Evolutionary conservation across 2,113 vertebrate species (phyloP), one percentile per base, ranked within the genome.

Genomic region (Beaufortia kweichowensis): DNA sequence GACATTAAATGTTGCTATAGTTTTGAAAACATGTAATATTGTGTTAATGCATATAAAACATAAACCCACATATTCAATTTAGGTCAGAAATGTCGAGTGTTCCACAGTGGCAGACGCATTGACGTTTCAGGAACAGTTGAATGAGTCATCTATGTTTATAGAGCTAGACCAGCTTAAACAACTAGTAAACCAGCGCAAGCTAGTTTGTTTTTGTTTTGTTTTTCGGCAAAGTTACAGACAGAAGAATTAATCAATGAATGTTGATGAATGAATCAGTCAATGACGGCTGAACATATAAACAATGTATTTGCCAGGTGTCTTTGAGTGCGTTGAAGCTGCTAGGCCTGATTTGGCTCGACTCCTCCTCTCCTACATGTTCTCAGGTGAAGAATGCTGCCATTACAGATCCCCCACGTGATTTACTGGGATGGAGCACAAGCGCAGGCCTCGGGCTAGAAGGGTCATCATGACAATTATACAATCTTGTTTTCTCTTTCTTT

Each of bases 401-500:
- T 65, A 82, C 55, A 67, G 65, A 79, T 35, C 41, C 33, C 31
- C 26, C 41, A 50, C 19, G 17, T 82, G 67, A 79, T 76, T 79
- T 73, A 73, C 55, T 76, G 76, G 72, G 65, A 24, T 70, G n/a
- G 33, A 50, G 56, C 33, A 53, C 57, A 39, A 53, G 53, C 67
- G 35, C n/a, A 15, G 72, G 73, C 81, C 81, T 79, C 41, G n/a
- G 77, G 81, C 77, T 67, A 41, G 59, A 66, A 55, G 67, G 77
- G 77, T 79, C 77, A 79, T 75, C 77, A 64, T 74, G 73, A 76
- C 77, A 76, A 73, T 73, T 73, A 73, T 60, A 73, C 56, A 73
- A 67, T 81, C 76, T 88, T 86, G 84, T 88, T 89, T 85, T 73
- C 78, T 81, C 12, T 70, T 88, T 84, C 79, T 90, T 86, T 85